Percentiles rank a stretch among this genome's conserved stretches.
phyloP scores from a whole-genome alignment of 2,888 invertebrate species.

The Mythimna ferrago region DNA sequence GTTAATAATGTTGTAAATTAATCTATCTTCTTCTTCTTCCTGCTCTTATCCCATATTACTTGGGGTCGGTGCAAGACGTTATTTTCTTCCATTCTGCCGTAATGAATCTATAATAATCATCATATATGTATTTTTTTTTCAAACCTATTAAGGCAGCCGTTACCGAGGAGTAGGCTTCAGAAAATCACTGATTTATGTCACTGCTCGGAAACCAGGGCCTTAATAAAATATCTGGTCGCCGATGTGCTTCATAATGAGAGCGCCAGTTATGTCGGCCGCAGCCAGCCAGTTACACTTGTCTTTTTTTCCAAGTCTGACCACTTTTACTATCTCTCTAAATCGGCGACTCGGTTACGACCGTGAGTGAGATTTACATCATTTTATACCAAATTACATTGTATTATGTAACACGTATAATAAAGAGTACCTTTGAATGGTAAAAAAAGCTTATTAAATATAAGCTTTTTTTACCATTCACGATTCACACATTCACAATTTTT shows the following conservation, averaged over 20 bases:
- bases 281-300: conserved; percentile 58
- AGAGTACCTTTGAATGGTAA: conserved; percentile 58
- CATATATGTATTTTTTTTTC: no score
- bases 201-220: no score
- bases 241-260: conserved; percentile 51
- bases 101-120: no score
- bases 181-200: no score
- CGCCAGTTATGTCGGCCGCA: conserved; percentile 66
- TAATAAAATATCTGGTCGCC: conserved; percentile 3
- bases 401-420: conserved; percentile 67
- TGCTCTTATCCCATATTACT: no score
- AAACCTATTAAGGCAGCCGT: no score
- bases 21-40: no score
- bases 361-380: conserved; percentile 69
- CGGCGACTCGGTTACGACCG: conserved; percentile 67
- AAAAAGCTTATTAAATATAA: conserved; percentile 18
- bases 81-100: no score
- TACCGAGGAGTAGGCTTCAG: no score
- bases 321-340: conserved; percentile 83
- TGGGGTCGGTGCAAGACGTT: no score
- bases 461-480: conserved; percentile 37
- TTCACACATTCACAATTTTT: no score
- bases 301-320: conserved; percentile 74
- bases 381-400: conserved; percentile 67
- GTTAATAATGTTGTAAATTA: no score